These are phyloP conservation scores for Monarcha castaneiventris DNA, from an alignment of 2,113 vertebrate species.

Conservation along the genomic window DNA sequence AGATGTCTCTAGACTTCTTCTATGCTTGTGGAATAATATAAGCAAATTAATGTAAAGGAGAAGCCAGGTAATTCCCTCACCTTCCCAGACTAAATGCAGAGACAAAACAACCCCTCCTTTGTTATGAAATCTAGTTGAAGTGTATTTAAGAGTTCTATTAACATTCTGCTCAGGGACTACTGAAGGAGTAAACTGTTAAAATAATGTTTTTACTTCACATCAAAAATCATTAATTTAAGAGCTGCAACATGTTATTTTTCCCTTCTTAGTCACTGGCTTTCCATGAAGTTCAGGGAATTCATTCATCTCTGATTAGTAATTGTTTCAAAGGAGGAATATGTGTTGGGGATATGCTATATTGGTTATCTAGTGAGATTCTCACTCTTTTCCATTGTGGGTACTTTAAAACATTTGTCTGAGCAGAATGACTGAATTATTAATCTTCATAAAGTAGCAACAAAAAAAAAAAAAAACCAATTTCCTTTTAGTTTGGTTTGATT, in stretches of 20 bases:
- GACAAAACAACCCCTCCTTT: background rate
- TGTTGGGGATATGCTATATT: background rate
- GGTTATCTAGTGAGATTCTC: background rate
- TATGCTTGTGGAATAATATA: background rate
- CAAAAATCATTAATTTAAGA: background rate
- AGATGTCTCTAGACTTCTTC: background rate
- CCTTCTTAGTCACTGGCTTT: background rate
- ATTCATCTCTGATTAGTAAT: background rate
- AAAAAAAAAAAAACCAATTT: background rate
- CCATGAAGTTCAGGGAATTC: background rate
- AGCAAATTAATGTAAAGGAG: slow-evolving; percentile 17
- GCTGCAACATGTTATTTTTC: background rate
- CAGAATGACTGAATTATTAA: background rate
- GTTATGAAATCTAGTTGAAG: background rate
- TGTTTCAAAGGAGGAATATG: background rate
- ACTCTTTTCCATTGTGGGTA: background rate
- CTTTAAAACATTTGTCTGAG: background rate
- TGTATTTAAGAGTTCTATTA: background rate
- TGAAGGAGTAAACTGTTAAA: background rate
- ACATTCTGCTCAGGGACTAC: background rate
- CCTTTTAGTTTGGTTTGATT: background rate
- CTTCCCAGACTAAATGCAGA: slow-evolving; percentile 2
- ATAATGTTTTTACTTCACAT: background rate
- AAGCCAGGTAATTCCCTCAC: background rate
- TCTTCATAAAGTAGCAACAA: background rate